Base-by-base conservation (phyloP, 2,797 vertebrate genomes). In the Crocidura indochinensis region DNA sequence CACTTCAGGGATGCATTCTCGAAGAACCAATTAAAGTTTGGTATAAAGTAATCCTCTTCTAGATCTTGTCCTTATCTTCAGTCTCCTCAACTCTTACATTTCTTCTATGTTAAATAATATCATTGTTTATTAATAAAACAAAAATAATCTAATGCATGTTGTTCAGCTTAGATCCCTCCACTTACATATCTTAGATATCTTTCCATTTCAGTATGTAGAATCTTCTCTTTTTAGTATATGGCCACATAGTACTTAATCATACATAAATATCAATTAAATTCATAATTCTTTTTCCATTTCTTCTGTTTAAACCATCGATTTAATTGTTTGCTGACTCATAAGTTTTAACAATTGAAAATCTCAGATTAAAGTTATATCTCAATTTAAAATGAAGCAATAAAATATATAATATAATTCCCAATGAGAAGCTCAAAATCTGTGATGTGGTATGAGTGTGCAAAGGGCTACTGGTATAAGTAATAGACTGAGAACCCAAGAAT, bases 121-220 rank as follows among this genome's bases (percentile, higher is more conserved):
- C 17, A 79, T 74, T 89, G 19, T 78, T 46, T 80, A 75, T n/a
- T 26, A 31, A 26, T 27, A 68, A 75, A 90, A 68, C 6, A 31
- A 56, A 1, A 38, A 6, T 29, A 76, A 76, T 60, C 24, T 65
- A 12, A 46, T 8, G 24, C 65, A 65, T 38, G 76, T 77, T 72
- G 64, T 51, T 2, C 0, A 67, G 14, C 20, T 62, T 29, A 31
- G 12, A 87, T 60, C 76, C 76, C 62, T 65, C 17, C n/a, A 64
- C 31, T 26, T 49, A 31, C 6, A 2, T 67, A 12, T n/a, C 19
- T 81, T 17, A 22, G 47, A 88, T 46, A 47, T 24, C 19, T 71
- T 74, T 89, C 12, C 24, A 1, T 20, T 8, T 49, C 5, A 22
- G 47, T n/a, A 11, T 3, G 27, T 38, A 49, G 9, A 46, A 8